These are phyloP conservation scores for Sphenopsis melanotis DNA, from an alignment of 2,797 vertebrate genomes.

Conservation along the genomic window DNA sequence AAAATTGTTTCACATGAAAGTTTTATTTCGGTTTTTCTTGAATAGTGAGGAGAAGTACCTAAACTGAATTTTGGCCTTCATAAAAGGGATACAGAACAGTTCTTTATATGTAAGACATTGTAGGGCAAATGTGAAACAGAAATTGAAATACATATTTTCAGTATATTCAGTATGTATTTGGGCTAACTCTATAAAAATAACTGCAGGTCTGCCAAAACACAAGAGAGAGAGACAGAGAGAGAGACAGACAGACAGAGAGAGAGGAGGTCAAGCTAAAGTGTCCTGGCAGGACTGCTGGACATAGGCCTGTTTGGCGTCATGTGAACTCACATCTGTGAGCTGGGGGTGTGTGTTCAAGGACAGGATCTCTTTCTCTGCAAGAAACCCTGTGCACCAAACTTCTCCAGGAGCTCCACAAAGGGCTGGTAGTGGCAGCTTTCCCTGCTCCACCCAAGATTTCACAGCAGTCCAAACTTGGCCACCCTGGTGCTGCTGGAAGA, in stretches of 20 bases:
- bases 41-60: not conserved
- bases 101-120: not conserved
- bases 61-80: not conserved
- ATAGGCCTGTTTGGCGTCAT: not conserved
- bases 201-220: not conserved
- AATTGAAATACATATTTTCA: not conserved
- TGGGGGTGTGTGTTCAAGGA: not conserved
- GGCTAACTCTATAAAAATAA: not conserved
- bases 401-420: not conserved
- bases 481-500: conserved; percentile 1
- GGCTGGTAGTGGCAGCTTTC: not conserved
- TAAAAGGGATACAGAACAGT: not conserved
- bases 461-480: not conserved
- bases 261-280: not conserved
- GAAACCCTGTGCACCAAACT: rapidly evolving
- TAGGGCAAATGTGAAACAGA: not conserved
- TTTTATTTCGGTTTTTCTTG: not conserved
- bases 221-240: not conserved
- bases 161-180: not conserved
- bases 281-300: not conserved
- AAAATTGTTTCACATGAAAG: not conserved
- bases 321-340: not conserved
- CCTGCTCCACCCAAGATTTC: not conserved
- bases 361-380: not conserved
- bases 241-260: not conserved